A percentile compares a stretch with the other conserved stretches of the same genome.
Conservation (phyloP, 2,113 vertebrate species). For the Carassius carassius region DNA sequence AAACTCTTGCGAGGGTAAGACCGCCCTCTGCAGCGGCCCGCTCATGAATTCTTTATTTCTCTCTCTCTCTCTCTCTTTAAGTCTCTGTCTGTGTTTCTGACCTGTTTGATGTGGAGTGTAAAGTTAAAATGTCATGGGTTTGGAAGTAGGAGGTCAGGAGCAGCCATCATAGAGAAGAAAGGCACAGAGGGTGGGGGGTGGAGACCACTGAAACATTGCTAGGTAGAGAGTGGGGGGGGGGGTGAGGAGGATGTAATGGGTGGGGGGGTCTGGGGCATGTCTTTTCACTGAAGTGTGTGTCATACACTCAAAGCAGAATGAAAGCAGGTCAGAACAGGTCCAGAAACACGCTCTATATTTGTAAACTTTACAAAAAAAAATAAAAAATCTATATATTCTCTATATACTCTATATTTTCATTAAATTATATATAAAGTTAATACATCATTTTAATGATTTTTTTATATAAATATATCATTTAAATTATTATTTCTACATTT, state of each 20-base stretch:
- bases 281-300: slow-evolving; percentile 62
- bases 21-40: slow-evolving; percentile 1
- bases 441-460: too few relatives aligned
- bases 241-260: background rate
- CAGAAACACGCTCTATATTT: background rate
- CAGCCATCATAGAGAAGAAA: slow-evolving; percentile 53
- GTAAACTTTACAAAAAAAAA: background rate
- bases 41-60: slow-evolving; percentile 28
- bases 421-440: too few relatives aligned
- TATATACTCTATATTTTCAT: background rate
- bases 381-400: too few relatives aligned
- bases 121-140: slow-evolving; percentile 74
- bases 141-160: slow-evolving; percentile 63
- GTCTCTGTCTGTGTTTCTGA: slow-evolving; percentile 28
- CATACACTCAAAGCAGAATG: slow-evolving; percentile 60
- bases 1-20: slow-evolving; percentile 95
- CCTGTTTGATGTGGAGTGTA: slow-evolving; percentile 72
- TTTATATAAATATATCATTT: too few relatives aligned
- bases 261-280: slow-evolving; percentile 42
- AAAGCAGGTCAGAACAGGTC: background rate
- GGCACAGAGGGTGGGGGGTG: slow-evolving; percentile 33
- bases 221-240: slow-evolving; percentile 1
- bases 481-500: too few relatives aligned
- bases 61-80: background rate
- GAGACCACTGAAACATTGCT: slow-evolving; percentile 37